Evolutionary conservation across 1,140 invertebrate species (phyloP).

Genomic region (Drosophila arizonae): DNA sequence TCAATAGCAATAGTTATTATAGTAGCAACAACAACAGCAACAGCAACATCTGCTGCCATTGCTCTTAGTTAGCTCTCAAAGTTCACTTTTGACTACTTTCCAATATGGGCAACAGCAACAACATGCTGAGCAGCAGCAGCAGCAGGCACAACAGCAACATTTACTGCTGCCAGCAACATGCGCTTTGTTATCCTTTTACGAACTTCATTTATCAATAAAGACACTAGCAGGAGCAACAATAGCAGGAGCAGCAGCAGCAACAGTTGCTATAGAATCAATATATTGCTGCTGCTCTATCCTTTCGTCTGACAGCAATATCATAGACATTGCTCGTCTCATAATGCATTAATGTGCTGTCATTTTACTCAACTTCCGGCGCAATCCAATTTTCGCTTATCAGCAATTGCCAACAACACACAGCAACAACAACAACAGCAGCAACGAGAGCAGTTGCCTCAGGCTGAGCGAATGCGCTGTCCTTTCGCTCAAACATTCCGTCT

Average conservation of each 20-base stretch:
- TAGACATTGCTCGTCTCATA: too few species aligned
- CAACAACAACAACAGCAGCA: neutral
- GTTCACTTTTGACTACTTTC: neutral
- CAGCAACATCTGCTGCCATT: neutral
- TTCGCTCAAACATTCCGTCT: too few species aligned
- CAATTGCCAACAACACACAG: neutral
- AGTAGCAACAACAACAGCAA: neutral
- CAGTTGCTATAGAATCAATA: neutral
- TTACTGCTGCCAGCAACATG: neutral
- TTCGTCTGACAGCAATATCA: neutral
- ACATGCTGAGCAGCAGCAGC: neutral
- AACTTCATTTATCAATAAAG: neutral
- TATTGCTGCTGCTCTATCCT: neutral
- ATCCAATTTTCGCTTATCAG: neutral
- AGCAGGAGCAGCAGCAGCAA: neutral
- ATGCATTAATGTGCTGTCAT: too few species aligned
- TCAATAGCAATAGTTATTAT: too few species aligned
- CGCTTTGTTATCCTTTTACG: neutral
- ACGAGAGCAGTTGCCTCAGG: too few species aligned
- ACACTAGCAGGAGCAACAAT: neutral
- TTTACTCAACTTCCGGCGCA: neutral
- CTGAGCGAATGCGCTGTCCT: too few species aligned
- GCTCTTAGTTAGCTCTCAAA: neutral
- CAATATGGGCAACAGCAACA: neutral
- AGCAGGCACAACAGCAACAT: neutral